Evolutionary conservation across 2,113 vertebrate species (phyloP).

Genomic region (Oophaga pumilio): DNA sequence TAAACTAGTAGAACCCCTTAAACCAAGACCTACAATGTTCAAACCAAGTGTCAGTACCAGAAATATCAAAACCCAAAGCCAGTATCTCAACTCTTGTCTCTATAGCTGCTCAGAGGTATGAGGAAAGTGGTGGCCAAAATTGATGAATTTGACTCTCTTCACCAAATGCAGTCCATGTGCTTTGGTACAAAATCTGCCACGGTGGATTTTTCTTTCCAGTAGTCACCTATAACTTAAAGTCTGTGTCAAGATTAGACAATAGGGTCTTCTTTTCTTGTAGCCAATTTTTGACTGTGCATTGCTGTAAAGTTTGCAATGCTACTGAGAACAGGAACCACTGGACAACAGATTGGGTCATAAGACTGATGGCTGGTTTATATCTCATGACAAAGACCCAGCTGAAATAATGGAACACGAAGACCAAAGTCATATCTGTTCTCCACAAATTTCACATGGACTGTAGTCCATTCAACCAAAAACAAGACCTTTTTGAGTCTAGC

Average conservation of each 20-base stretch:
- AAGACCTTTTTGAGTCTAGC: neutral
- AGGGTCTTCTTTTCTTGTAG: neutral
- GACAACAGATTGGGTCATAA: neutral
- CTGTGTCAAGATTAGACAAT: neutral
- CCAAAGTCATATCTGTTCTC: neutral
- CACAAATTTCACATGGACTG: neutral
- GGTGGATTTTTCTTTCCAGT: neutral
- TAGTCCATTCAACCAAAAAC: neutral
- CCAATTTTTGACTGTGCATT: neutral
- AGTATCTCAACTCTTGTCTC: neutral
- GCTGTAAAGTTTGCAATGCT: neutral
- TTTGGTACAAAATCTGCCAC: neutral
- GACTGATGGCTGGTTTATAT: neutral
- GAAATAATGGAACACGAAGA: neutral
- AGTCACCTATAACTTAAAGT: too few species aligned
- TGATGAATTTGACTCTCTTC: neutral
- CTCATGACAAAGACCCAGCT: neutral
- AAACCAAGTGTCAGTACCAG: neutral
- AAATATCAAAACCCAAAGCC: neutral
- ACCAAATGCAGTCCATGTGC: neutral
- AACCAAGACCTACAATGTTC: neutral
- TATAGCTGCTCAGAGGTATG: neutral
- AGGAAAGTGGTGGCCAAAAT: neutral
- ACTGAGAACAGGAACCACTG: neutral
- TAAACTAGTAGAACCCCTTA: neutral